Base-by-base conservation (phyloP, 1,140 invertebrate genomes). In the Solenopsis fugax region DNA sequence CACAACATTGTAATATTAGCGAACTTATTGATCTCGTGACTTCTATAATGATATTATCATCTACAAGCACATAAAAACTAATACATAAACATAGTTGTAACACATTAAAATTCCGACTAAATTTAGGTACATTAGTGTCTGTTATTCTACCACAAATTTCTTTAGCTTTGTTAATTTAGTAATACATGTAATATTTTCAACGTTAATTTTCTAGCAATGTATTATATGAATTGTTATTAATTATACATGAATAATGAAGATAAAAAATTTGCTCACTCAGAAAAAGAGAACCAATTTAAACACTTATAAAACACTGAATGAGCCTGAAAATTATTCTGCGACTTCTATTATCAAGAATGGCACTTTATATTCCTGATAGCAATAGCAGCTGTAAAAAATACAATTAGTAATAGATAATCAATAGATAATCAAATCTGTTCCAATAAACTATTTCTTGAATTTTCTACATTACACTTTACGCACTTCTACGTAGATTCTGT, bases 331-430 rank as follows among this genome's bases (percentile, higher is more conserved):
- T 62, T 72, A 58, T 71, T 77, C 41, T 56, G 62, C 41, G 62
- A 60, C 45, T 80, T 86, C 45, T 71, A 58, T 84, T 90, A 90
- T 89, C 89, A 78, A 78, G 85, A 87, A 87, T 78, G 65, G 12
- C 73, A 87, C 29, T 89, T 45, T 89, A 85, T 58, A 72, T 89
- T 12, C 62, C 71, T 88, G 86, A 88, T 76, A 90, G 29, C 73
- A 60, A 90, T 82, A 91, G 54, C 29, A 60, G 82, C 77, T 90
- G 73, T 52, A 88, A 86, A 86, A 84, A 84, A 78, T 71, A 72
- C 10, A 82, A 87, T 89, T 60, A 85, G 50, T 88, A 78, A 54
- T 24, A 65, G 9, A 77, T 37, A 34, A 75, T 16, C 48, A 34
- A 69, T 16, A 86, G 18, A 89, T 84, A 78, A 77, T 29, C 29